A percentile compares a stretch with the other conserved stretches of the same genome.
Evolutionary conservation across 2,113 vertebrate species (phyloP).

Genomic region (Lasiurus borealis): DNA sequence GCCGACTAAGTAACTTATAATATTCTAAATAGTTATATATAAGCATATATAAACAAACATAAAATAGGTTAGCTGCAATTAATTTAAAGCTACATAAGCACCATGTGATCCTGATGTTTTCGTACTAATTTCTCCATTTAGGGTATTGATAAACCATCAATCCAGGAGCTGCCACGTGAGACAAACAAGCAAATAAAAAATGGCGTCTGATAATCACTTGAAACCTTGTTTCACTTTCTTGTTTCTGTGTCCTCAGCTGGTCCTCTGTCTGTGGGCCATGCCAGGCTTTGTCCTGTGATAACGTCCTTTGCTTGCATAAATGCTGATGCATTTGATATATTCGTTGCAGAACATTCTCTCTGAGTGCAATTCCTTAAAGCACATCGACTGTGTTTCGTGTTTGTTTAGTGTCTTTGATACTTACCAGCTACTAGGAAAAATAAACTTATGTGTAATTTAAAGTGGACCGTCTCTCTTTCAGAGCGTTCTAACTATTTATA

Average conservation of each 20-base stretch:
- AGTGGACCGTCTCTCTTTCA: not conserved
- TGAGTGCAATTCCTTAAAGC: not conserved
- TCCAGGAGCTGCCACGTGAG: not conserved
- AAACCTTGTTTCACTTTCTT: not conserved
- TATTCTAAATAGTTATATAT: not conserved
- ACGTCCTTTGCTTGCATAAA: not conserved
- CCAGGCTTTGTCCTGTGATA: not conserved
- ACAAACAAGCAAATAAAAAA: not conserved
- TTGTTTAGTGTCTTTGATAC: not conserved
- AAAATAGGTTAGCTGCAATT: not conserved
- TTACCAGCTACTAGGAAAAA: not conserved
- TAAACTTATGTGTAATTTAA: not conserved
- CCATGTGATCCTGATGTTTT: not conserved
- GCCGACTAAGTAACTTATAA: not conserved
- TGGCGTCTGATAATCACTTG: not conserved
- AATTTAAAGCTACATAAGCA: not conserved
- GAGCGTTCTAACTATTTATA: not conserved
- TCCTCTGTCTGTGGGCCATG: not conserved
- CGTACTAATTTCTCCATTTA: not conserved
- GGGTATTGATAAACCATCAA: not conserved
- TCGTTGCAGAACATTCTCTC: not conserved
- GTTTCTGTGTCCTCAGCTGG: not conserved
- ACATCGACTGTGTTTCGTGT: not conserved
- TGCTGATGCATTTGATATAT: not conserved
- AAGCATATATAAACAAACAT: not conserved